Percentiles rank a stretch among this genome's conserved stretches.
Evolutionary conservation across 37 sponge, comb jelly and placozoan species (phyloP).

Genomic region (Eunapius fragilis): DNA sequence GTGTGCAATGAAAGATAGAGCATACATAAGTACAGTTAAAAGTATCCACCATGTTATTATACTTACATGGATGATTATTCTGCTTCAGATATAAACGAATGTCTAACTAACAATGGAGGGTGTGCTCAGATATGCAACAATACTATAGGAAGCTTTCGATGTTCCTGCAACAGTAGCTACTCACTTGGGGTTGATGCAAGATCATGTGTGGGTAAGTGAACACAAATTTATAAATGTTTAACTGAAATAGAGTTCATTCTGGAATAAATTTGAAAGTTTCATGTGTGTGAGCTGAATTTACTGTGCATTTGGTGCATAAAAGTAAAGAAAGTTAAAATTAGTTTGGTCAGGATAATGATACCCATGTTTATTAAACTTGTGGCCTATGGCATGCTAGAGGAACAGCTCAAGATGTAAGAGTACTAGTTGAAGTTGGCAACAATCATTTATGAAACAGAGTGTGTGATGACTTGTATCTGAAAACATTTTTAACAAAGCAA

Average conservation of each 20-base stretch:
- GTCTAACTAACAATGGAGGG: slow-evolving; percentile 14
- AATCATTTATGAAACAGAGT: slow-evolving; percentile 56
- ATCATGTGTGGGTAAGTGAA: slow-evolving; percentile 11
- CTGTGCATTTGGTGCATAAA: neutral
- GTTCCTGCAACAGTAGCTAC: slow-evolving; percentile 17
- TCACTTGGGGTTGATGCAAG: neutral
- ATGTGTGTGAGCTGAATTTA: neutral
- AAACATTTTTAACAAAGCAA: too few relatives aligned
- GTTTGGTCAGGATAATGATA: too few relatives aligned
- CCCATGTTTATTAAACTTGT: neutral
- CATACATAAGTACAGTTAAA: neutral
- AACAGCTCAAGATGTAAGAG: slow-evolving; percentile 9
- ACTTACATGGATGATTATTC: neutral
- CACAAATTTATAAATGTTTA: neutral
- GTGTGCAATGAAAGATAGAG: neutral
- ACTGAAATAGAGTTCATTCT: neutral
- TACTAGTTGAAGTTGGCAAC: slow-evolving; percentile 52
- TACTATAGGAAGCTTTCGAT: slow-evolving; percentile 6
- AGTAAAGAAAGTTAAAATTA: too few relatives aligned
- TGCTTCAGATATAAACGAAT: slow-evolving; percentile 24
- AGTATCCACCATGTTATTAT: neutral
- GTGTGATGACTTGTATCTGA: slow-evolving; percentile 42
- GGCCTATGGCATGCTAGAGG: neutral
- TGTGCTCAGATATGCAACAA: slow-evolving; percentile 20
- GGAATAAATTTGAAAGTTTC: neutral